These are phyloP conservation scores for Conus canariensis DNA, from an alignment of 2,888 invertebrate genomes.

Conservation along the genomic window DNA sequence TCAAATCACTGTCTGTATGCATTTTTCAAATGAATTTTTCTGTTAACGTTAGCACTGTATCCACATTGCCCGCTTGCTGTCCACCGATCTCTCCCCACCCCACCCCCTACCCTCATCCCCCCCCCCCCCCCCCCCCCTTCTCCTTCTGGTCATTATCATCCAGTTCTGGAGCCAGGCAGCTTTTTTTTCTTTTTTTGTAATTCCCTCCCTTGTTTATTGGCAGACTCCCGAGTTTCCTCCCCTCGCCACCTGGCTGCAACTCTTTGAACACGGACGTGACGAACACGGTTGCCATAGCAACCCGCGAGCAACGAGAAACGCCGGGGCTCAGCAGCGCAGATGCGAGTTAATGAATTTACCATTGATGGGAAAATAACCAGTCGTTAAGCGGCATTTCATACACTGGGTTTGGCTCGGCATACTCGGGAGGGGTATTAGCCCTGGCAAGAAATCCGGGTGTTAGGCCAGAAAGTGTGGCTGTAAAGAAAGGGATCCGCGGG, in stretches of 20 bases:
- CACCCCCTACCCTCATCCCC: too few species aligned
- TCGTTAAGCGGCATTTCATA: neutral
- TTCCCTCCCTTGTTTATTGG: neutral
- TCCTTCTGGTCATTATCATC: neutral
- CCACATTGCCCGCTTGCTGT: neutral
- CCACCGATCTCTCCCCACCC: neutral
- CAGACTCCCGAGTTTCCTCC: neutral
- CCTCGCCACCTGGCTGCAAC: neutral
- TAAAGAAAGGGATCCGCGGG: too few species aligned
- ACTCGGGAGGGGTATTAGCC: neutral
- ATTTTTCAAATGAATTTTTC: neutral
- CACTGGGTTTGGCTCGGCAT: neutral
- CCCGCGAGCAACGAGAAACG: neutral
- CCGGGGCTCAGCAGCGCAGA: neutral
- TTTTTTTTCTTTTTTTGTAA: too few species aligned
- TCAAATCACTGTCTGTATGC: neutral
- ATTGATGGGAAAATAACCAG: constrained; percentile 23
- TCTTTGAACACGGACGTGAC: neutral
- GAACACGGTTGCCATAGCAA: neutral
- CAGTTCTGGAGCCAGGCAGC: neutral
- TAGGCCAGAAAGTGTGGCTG: neutral
- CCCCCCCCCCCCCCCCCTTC: neutral
- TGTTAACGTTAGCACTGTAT: neutral
- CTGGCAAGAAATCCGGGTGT: neutral
- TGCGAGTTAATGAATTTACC: neutral